Conservation (phyloP, 2,797 vertebrate genomes). For the Peromyscus aztecus region DNA sequence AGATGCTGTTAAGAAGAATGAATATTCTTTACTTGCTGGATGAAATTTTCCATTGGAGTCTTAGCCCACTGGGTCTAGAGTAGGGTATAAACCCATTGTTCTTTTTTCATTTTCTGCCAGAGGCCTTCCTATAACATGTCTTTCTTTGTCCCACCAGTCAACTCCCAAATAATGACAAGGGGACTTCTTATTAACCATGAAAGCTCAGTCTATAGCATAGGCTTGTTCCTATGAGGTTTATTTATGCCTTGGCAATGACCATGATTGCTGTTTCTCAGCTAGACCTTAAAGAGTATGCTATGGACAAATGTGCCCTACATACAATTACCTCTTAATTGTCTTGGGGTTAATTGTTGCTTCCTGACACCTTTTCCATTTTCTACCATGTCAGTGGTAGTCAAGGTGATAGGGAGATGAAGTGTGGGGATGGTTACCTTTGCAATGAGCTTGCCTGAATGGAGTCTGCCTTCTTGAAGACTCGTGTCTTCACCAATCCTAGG, state of each 20-base stretch:
- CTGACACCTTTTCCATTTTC: neutral
- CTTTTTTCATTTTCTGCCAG: neutral
- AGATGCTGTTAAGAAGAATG: neutral
- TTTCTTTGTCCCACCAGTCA: too few species aligned
- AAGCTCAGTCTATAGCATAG: too few species aligned
- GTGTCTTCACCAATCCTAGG: neutral
- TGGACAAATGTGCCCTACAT: too few species aligned
- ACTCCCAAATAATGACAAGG: too few species aligned
- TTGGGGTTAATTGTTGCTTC: neutral
- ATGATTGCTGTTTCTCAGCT: too few species aligned
- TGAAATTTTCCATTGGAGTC: too few species aligned
- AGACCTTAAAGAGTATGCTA: neutral
- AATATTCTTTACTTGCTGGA: too few species aligned
- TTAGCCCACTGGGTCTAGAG: neutral
- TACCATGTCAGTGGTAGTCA: neutral
- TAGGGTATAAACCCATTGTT: neutral
- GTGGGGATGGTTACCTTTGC: neutral
- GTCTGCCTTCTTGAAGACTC: neutral
- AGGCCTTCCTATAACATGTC: neutral
- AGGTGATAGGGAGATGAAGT: neutral
- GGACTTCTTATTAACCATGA: too few species aligned
- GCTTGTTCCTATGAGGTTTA: neutral
- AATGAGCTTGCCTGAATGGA: neutral
- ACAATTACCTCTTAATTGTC: neutral
- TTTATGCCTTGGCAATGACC: neutral